These are phyloP conservation scores for Hybos culiciformis DNA, from an alignment of 2,888 invertebrate genomes.

Conservation along the genomic window DNA sequence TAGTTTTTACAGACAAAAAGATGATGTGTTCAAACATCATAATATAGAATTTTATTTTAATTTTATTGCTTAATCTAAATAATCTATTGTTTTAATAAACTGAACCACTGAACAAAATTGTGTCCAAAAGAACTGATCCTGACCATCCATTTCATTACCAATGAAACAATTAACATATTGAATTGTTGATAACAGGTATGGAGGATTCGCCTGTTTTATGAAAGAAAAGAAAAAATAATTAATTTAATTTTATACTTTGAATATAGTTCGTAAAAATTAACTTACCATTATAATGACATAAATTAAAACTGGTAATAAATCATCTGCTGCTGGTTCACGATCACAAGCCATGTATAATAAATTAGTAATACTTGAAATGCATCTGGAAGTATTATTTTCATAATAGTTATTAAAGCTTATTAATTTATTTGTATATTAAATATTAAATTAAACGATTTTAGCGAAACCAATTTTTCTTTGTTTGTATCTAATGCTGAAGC, in stretches of 20 bases:
- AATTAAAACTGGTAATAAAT: slow-evolving; percentile 90
- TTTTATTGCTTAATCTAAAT: no score
- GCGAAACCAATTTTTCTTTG: no score
- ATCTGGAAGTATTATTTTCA: slow-evolving; percentile 36
- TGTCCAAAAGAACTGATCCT: slow-evolving; percentile 97
- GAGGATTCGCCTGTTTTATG: slow-evolving; percentile 96
- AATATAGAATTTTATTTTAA: slow-evolving; percentile 13
- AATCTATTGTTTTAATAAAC: slow-evolving; percentile 90
- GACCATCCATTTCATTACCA: slow-evolving; percentile 67
- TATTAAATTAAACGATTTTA: slow-evolving; percentile 30
- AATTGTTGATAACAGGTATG: slow-evolving; percentile 82
- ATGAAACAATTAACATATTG: slow-evolving; percentile 93
- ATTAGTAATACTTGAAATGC: slow-evolving; percentile 88
- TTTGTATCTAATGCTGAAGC: no score
- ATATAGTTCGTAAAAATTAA: not conserved
- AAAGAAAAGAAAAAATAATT: slow-evolving; percentile 17
- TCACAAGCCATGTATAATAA: slow-evolving; percentile 74
- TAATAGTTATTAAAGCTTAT: not conserved
- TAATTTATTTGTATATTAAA: not conserved
- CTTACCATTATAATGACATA: slow-evolving; percentile 86
- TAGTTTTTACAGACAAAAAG: no score
- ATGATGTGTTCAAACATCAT: no score
- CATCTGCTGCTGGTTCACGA: slow-evolving; percentile 78
- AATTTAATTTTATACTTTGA: not conserved
- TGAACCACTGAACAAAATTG: slow-evolving; percentile 94